These are phyloP conservation scores for Drosophila merina DNA, from an alignment of 2,888 invertebrate species.

Conservation along the genomic window DNA sequence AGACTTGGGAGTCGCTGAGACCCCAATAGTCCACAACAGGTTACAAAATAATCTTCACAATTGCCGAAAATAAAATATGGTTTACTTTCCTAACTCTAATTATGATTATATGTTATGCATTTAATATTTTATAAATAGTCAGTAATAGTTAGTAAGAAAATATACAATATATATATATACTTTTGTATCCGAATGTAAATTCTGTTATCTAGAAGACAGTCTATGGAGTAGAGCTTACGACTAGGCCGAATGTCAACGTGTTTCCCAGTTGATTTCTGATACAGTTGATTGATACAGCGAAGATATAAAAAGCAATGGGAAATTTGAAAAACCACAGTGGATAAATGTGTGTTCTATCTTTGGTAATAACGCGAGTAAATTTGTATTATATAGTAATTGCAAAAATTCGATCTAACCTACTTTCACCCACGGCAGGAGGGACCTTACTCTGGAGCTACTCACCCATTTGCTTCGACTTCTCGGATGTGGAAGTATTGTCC, in stretches of 20 bases:
- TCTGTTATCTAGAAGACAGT: slow-evolving; percentile 80
- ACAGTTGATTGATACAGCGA: not conserved
- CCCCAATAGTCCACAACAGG: slow-evolving; percentile 62
- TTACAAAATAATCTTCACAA: slow-evolving; percentile 59
- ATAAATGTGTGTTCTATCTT: not conserved
- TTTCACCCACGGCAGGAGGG: slow-evolving; percentile 29
- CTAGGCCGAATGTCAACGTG: slow-evolving; percentile 10
- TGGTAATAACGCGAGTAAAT: slow-evolving; percentile 16
- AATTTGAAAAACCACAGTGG: not conserved
- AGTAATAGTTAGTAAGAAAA: slow-evolving; percentile 67
- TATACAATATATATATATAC: slow-evolving; percentile 44
- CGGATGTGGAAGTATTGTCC: slow-evolving; percentile 60
- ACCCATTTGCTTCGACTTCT: slow-evolving; percentile 30
- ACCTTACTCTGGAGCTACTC: slow-evolving; percentile 20
- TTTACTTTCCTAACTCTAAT: slow-evolving; percentile 13
- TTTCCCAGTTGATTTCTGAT: not conserved
- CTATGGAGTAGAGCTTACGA: slow-evolving; percentile 72
- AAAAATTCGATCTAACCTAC: slow-evolving; percentile 15
- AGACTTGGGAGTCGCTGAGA: slow-evolving; percentile 43
- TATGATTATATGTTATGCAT: slow-evolving; percentile 4
- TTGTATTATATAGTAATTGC: not conserved
- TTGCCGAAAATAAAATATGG: slow-evolving; percentile 49
- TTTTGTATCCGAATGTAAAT: slow-evolving; percentile 58
- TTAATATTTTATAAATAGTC: slow-evolving; percentile 29
- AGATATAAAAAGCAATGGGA: slow-evolving; percentile 2